phyloP scores from a whole-genome alignment of 2,113 vertebrate species.

The Coptodon rendalli region DNA sequence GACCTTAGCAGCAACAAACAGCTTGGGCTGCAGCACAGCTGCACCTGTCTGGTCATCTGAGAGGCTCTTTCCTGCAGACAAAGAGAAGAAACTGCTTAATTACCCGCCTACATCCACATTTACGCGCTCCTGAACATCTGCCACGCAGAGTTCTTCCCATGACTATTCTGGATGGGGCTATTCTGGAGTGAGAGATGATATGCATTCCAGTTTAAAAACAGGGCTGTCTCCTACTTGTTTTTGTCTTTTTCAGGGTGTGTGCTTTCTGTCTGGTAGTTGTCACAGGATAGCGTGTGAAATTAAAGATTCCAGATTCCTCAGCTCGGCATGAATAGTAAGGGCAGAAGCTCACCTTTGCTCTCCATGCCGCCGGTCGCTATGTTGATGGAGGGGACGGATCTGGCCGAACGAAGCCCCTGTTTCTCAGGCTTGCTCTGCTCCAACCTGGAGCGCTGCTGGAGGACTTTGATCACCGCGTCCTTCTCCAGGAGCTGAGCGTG shows the following conservation, averaged over 20 bases:
- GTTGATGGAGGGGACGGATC: constrained; percentile 86
- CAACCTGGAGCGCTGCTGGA: constrained; percentile 85
- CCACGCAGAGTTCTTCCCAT: constrained; percentile 36
- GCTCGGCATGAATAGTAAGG: not conserved
- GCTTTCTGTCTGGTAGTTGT: constrained; percentile 68
- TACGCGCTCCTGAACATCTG: constrained; percentile 46
- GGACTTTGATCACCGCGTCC: constrained; percentile 91
- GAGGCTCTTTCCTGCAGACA: constrained; percentile 68
- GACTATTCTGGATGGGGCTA: constrained; percentile 66
- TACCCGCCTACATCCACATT: constrained; percentile 21
- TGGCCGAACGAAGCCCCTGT: constrained; percentile 79
- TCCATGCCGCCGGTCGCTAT: constrained; percentile 18
- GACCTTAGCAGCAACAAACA: constrained; percentile 49
- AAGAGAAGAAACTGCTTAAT: constrained; percentile 51
- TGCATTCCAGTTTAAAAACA: constrained; percentile 62
- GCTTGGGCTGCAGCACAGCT: not conserved
- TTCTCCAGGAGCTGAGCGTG: constrained; percentile 94
- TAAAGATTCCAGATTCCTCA: not conserved
- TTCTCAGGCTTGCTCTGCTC: constrained; percentile 79
- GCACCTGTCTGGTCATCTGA: constrained; percentile 69
- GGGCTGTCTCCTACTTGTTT: constrained; percentile 1
- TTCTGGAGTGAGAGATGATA: constrained; percentile 62
- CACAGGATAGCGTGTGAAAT: constrained; percentile 18
- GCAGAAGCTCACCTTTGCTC: constrained; percentile 58
- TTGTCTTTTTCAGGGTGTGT: constrained; percentile 16